Base-by-base conservation (phyloP, 2,888 invertebrate genomes). In the Salticus scenicus region DNA sequence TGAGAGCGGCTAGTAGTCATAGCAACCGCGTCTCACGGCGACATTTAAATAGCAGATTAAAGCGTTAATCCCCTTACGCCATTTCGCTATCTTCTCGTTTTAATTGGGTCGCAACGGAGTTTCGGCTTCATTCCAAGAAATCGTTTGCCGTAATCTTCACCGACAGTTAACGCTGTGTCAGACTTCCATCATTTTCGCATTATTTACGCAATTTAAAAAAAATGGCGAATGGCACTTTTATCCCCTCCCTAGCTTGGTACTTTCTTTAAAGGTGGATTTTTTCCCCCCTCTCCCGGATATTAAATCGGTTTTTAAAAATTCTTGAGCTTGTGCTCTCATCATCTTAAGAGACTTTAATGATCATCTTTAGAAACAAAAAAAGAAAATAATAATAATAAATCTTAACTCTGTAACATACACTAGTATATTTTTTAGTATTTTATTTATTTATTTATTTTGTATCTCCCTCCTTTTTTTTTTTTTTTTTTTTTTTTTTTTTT, bases 31-130 rank as follows among this genome's bases (percentile, higher is more conserved):
- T 85, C 71, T 85, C 84, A 85, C 84, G 84, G 79, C 84, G 79
- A 85, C 84, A 85, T 85, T 85, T 85, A 85, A 85, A 85, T 85
- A 85, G 78, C 84, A 85, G 84, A 85, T 85, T 85, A 85, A 85
- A 74, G 74, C 79, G 84, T 47, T 85, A 85, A 85, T 85, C 84
- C 84, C 78, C 84, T 85, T 74, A 85, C 84, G 78, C 84, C 78
- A 79, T 85, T 79, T 79, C 78, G 78, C 84, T 79, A 79, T 85
- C 84, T 85, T 73, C 74, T 64, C 84, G 70, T 85, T 85, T 85
- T 85, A 85, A 85, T 85, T 85, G 84, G 84, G 70, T 84, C 57
- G 37, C n/a, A 30, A 57, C 72, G 28, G 63, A 63, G 57, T 17
- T 41, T 30, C 47, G 47, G 81, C 57, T 76, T 76, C 42, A 66